Conservation (phyloP, 2,797 vertebrate genomes). For the Melopsittacus undulatus region DNA sequence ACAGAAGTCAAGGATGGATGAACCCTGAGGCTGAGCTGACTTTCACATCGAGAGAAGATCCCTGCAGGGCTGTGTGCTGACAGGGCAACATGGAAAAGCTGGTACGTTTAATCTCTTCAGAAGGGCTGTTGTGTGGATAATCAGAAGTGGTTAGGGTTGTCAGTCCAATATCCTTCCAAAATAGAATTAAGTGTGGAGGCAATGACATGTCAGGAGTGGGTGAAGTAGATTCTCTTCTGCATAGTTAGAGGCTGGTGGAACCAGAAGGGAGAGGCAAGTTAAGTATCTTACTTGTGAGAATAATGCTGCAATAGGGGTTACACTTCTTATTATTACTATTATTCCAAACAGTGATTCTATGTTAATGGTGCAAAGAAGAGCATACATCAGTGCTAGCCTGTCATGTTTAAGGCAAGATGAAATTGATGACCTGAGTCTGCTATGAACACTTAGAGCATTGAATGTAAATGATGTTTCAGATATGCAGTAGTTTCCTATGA, state of each 20-base stretch:
- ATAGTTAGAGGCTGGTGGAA: background rate
- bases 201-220: background rate
- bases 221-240: background rate
- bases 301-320: background rate
- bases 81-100: slow-evolving; percentile 10
- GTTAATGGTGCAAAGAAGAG: background rate
- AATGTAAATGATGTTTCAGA: background rate
- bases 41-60: background rate
- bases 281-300: background rate
- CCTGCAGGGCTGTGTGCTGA: slow-evolving; percentile 29
- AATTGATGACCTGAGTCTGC: background rate
- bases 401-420: background rate
- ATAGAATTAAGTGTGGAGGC: background rate
- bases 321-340: background rate
- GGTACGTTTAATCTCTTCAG: slow-evolving; percentile 30
- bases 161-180: slow-evolving; percentile 40
- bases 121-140: slow-evolving; percentile 36
- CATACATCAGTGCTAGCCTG: background rate
- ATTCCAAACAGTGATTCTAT: background rate
- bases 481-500: background rate
- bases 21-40: slow-evolving; percentile 14
- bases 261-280: background rate
- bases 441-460: background rate
- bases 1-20: slow-evolving; percentile 32
- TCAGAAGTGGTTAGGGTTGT: slow-evolving; percentile 43